Base-by-base conservation (phyloP, 1,140 invertebrate genomes). In the Stegodyphus mimosarum region DNA sequence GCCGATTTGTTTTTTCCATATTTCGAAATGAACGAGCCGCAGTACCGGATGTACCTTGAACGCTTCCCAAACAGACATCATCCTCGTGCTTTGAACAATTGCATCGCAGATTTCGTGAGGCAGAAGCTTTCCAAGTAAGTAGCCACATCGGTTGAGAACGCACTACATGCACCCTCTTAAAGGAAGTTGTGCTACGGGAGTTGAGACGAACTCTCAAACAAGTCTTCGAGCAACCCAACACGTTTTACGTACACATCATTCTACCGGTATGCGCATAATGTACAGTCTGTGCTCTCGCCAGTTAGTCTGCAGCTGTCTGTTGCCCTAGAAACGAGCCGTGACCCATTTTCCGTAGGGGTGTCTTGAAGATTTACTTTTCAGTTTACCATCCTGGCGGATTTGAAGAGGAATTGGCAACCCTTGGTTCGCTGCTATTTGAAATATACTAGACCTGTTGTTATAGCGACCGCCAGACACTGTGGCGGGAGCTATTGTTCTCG, bases 71-170 rank as follows among this genome's bases (percentile, higher is more conserved):
- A 67, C 64, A 67, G 64, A 67, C 17, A n/a, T 67, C 64, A 67
- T 2, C 64, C 64, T 67, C 64, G 17, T 67, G 64, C 17, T 67
- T 67, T 67, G 64, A n/a, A 18, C 64, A 67, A 67, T 18, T 67
- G 64, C 6, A 2, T 17, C 64, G 64, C 6, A 15, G 64, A 67
- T 18, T 67, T 2, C 11, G 64, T 17, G 64, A 67, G 11, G 11
- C 13, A 17, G 17, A 2, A 67, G 64, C 64, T 67, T 67, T 67
- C 64, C 11, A 67, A 67, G 64, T 67, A 67, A 9, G 64, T 67
- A 67, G 33, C 64, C 64, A 67, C 6, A 67, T 67, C 64, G 64
- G 17, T 67, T 6, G 64, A 67, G 64, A 67, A 67, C 64, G 64
- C 2, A 18, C 64, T 67, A 67, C 64, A 67, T n/a, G 64, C 17